Percentiles rank a stretch among this genome's conserved stretches.
phyloP scores from a whole-genome alignment of 1,140 invertebrate genomes.

The Drosophila orosa region DNA sequence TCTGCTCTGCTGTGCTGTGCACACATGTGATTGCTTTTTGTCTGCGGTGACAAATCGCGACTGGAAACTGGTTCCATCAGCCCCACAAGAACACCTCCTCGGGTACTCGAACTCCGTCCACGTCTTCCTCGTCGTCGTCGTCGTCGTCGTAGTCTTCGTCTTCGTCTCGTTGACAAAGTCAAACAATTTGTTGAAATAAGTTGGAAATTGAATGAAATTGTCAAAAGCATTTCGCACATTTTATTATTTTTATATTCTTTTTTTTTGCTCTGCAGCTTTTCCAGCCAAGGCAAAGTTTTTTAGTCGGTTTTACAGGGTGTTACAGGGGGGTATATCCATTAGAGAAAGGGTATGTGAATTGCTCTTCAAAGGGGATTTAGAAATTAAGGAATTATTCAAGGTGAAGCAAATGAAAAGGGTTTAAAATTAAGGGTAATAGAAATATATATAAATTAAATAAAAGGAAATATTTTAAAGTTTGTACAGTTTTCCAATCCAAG shows the following conservation, averaged over 20 bases:
- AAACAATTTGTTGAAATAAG: constrained; percentile 83
- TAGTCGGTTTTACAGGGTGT: constrained; percentile 36
- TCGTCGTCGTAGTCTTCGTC: constrained; percentile 7
- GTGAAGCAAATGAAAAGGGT: background rate
- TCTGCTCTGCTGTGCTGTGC: constrained; percentile 35
- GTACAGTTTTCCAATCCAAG: background rate
- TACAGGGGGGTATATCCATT: constrained; percentile 6
- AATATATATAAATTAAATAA: background rate
- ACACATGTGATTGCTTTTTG: constrained; percentile 77
- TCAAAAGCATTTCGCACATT: constrained; percentile 83
- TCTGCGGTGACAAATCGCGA: constrained; percentile 69
- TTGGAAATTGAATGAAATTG: constrained; percentile 83
- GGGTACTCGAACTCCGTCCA: constrained; percentile 14
- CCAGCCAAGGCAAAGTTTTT: constrained; percentile 40
- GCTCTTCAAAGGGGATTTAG: background rate
- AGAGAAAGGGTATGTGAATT: too few species aligned
- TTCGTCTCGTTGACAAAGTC: constrained; percentile 69
- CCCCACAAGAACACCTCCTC: constrained; percentile 11
- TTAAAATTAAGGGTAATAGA: background rate
- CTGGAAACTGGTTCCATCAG: constrained; percentile 51
- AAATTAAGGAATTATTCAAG: background rate
- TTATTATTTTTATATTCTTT: constrained; percentile 53
- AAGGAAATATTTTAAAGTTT: background rate
- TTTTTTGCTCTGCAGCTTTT: constrained; percentile 20
- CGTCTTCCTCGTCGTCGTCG: constrained; percentile 6